phyloP scores from a whole-genome alignment of 2,113 vertebrate genomes.

The Xiphorhynchus elegans region DNA sequence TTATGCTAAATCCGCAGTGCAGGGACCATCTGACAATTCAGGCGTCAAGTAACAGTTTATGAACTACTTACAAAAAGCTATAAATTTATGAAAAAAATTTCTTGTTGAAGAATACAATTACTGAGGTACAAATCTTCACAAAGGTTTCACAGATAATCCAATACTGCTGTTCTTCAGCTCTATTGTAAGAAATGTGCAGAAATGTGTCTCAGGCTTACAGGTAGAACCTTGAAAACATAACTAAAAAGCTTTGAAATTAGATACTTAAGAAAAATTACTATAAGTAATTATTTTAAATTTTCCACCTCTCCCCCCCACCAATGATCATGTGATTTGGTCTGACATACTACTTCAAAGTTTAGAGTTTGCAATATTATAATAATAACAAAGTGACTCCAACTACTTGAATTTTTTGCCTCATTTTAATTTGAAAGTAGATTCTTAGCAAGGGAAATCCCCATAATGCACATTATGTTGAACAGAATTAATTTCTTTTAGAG shows the following conservation, averaged over 20 bases:
- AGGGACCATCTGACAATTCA: not conserved
- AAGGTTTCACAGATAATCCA: not conserved
- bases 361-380: not conserved
- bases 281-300: not conserved
- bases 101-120: not conserved
- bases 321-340: not conserved
- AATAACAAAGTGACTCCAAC: not conserved
- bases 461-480: not conserved
- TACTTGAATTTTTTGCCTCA: not conserved
- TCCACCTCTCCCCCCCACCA: accelerated
- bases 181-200: not conserved
- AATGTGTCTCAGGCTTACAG: not conserved
- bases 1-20: not conserved
- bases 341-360: not conserved
- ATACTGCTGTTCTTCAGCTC: not conserved
- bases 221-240: not conserved
- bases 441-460: not conserved
- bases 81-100: not conserved
- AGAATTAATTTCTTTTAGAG: not conserved
- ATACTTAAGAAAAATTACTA: not conserved
- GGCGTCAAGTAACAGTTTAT: not conserved
- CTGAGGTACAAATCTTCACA: not conserved
- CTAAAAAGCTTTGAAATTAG: not conserved
- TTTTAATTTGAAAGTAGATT: not conserved
- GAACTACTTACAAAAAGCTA: not conserved